Evolutionary conservation across 1,140 invertebrate genomes (phyloP), one percentile per base, ranked within the genome.

Genomic region (Muscidifurax raptorellus): DNA sequence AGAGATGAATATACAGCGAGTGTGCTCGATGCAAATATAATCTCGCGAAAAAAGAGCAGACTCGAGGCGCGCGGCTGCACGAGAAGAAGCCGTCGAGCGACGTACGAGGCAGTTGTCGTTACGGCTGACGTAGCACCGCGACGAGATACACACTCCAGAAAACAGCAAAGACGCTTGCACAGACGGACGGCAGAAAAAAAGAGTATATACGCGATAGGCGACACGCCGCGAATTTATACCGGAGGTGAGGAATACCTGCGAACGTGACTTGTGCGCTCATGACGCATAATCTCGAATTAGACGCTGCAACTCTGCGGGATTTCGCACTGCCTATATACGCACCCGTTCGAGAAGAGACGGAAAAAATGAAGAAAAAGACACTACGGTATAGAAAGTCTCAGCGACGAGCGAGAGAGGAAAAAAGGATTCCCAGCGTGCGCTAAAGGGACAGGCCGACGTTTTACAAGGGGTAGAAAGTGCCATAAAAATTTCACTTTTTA

Each of bases 401-500:
- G 44, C 25, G 7, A 10, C 28, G 52, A 7, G n/a, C 44, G 36
- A 64, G 69, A 12, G 74, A 77, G 67, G 64, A 47, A 78, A 52
- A 81, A 81, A 69, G 64, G 71, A 79, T 81, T 36, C 27, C 13
- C 72, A 66, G 64, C 59, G 40, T 18, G 80, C 30, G 52, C 52
- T 40, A 82, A 82, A 64, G 80, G 66, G 78, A 71, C 66, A 59
- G 5, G 30, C 13, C 1, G 59, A 22, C 25, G 3, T 69, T 83
- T 74, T 84, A 72, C 67, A 84, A 79, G 83, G 83, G 83, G 83
- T 84, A 84, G 82, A 80, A 80, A 84, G 83, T 84, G 75, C 76
- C 36, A 32, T 91, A 88, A 88, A 92, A 90, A 89, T 90, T 91
- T 90, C 88, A 89, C 89, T 88, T 90, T 90, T 91, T 85, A 69